A percentile compares a stretch with the other conserved stretches of the same genome.
phyloP scores from a whole-genome alignment of 2,797 vertebrate genomes.

The Sebastes iracundus region DNA sequence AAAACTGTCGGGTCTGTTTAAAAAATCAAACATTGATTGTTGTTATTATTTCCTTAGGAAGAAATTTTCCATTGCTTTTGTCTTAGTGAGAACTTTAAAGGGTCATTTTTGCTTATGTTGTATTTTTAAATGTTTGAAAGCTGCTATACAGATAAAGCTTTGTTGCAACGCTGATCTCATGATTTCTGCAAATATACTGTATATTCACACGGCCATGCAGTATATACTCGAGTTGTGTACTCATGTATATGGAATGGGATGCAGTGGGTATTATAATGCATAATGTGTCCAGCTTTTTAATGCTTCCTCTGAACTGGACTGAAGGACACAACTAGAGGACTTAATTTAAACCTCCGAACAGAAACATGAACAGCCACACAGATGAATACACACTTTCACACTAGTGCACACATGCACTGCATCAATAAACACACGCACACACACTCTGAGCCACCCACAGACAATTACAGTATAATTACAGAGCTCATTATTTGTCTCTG shows the following conservation, averaged over 20 bases:
- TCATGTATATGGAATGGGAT: not conserved
- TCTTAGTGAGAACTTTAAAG: too few relatives aligned
- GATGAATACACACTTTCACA: not conserved
- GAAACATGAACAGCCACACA: not conserved
- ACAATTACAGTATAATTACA: constrained; percentile 51
- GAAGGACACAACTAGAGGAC: not conserved
- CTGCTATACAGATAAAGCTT: not conserved
- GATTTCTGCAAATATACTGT: not conserved
- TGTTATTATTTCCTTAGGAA: too few relatives aligned
- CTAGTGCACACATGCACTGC: not conserved
- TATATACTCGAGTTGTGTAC: too few relatives aligned
- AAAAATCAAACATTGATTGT: too few relatives aligned
- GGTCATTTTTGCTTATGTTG: not conserved
- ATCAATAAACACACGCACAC: not conserved
- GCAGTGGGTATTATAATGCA: not conserved
- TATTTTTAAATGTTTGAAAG: not conserved
- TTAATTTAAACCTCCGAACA: not conserved
- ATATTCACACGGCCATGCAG: not conserved
- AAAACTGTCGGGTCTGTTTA: too few relatives aligned
- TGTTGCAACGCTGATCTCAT: not conserved
- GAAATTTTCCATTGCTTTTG: too few relatives aligned
- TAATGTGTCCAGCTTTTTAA: not conserved
- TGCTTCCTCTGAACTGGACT: not conserved
- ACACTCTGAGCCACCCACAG: constrained; percentile 13
- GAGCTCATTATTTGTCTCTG: constrained; percentile 47